phyloP scores from a whole-genome alignment of 2,888 invertebrate genomes.

The Neuroscelio doddi region DNA sequence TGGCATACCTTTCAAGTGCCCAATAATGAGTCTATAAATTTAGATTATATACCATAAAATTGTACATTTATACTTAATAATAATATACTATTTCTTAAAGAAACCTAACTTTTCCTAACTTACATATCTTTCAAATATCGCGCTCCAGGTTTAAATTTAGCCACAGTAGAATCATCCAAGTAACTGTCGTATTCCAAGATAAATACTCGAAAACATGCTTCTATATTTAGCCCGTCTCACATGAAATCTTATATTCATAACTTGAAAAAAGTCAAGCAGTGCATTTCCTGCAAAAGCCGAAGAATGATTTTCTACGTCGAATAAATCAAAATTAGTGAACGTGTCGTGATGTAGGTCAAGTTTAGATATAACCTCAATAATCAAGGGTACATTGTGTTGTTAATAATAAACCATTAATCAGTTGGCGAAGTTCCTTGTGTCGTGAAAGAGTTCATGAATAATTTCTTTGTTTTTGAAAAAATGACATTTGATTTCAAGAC shows the following conservation, averaged over 20 bases:
- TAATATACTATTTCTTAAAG: conserved; percentile 30
- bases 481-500: too few species aligned
- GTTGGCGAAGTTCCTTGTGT: conserved; percentile 13
- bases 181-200: conserved; percentile 42
- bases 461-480: too few species aligned
- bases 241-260: conserved; percentile 45
- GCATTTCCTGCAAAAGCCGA: conserved; percentile 16
- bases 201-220: conserved; percentile 51
- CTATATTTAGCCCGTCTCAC: conserved; percentile 57
- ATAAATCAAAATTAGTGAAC: not conserved
- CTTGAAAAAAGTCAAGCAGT: conserved; percentile 23
- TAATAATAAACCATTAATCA: conserved; percentile 52
- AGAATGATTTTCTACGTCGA: not conserved
- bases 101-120: not conserved
- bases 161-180: conserved; percentile 15
- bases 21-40: conserved; percentile 52
- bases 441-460: too few species aligned
- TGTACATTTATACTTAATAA: conserved; percentile 22
- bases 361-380: conserved; percentile 57
- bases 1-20: conserved; percentile 82
- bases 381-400: conserved; percentile 48
- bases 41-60: not conserved
- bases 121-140: conserved; percentile 48
- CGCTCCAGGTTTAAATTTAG: conserved; percentile 59
- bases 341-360: conserved; percentile 54